Conservation (phyloP, 2,888 invertebrate genomes). For the Rhodophaea formosa region DNA sequence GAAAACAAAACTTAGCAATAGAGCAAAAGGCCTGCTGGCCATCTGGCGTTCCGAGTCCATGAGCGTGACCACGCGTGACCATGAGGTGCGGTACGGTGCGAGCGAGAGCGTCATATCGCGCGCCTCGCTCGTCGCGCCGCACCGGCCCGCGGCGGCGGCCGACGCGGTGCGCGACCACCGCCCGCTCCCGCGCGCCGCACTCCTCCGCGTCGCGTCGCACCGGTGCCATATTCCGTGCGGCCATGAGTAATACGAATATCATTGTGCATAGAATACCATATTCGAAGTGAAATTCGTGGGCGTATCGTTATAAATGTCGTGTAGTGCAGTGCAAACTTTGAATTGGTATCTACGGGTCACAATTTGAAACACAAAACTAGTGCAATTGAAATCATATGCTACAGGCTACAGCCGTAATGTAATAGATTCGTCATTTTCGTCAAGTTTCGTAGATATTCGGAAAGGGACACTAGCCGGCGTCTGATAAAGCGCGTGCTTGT, state of each 20-base stretch:
- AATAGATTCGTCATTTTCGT: not conserved
- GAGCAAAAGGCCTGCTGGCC: no score
- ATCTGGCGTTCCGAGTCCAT: no score
- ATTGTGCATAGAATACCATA: no score
- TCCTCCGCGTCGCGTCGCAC: constrained; percentile 18
- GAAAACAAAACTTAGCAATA: no score
- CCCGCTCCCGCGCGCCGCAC: constrained; percentile 5
- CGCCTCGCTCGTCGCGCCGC: not conserved
- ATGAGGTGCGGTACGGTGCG: not conserved
- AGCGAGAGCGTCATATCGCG: not conserved
- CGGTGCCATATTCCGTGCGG: not conserved
- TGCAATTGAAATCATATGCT: no score
- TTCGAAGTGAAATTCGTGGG: no score
- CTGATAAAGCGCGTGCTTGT: no score
- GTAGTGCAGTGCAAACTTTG: no score
- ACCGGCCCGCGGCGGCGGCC: constrained; percentile 15
- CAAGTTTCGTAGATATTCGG: not conserved
- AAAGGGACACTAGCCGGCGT: not conserved
- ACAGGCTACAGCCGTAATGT: not conserved
- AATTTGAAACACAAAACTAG: no score
- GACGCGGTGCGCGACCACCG: constrained; percentile 22
- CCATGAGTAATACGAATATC: not conserved
- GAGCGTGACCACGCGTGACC: not conserved
- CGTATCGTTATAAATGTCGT: no score
- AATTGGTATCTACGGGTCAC: no score